Percentiles rank a stretch among this genome's conserved stretches.
phyloP scores from a whole-genome alignment of 2,888 invertebrate genomes.

The Andrena bicolor region DNA sequence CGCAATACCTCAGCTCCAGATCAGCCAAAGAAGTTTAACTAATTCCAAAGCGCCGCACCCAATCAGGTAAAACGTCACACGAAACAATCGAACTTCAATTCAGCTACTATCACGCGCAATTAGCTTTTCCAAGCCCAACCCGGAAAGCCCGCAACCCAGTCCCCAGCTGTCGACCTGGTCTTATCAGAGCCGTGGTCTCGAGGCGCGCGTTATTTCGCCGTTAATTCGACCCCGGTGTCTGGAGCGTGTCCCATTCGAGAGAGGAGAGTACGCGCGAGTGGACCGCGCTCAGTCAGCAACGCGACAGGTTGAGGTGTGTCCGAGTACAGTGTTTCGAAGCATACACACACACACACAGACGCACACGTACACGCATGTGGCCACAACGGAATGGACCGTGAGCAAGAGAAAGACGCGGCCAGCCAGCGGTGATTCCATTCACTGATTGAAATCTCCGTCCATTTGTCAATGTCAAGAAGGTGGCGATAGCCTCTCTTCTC shows the following conservation, averaged over 20 bases:
- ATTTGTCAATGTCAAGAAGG: slow-evolving; percentile 91
- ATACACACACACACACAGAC: slow-evolving; percentile 14
- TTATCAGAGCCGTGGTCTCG: slow-evolving; percentile 10
- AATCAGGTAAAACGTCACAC: background rate
- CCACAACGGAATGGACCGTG: slow-evolving; percentile 46
- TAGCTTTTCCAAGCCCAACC: background rate
- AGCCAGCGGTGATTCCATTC: slow-evolving; percentile 87
- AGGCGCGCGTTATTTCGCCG: slow-evolving; percentile 24
- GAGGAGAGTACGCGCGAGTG: slow-evolving; percentile 63
- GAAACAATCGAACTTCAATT: background rate
- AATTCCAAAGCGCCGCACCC: background rate
- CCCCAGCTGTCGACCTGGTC: too few species aligned
- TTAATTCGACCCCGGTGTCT: slow-evolving; percentile 42
- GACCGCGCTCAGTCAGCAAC: slow-evolving; percentile 76
- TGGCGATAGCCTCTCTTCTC: slow-evolving; percentile 83
- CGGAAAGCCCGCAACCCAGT: background rate
- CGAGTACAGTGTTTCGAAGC: slow-evolving; percentile 60
- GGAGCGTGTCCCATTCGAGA: slow-evolving; percentile 56
- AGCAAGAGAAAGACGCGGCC: slow-evolving; percentile 76
- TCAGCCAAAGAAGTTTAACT: background rate
- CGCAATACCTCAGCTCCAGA: background rate
- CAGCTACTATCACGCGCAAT: background rate
- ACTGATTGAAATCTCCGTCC: slow-evolving; percentile 91
- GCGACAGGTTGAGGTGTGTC: slow-evolving; percentile 80
- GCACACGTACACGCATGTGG: slow-evolving; percentile 31